Conservation (phyloP, 2,113 vertebrate genomes). For the Megalops atlanticus region DNA sequence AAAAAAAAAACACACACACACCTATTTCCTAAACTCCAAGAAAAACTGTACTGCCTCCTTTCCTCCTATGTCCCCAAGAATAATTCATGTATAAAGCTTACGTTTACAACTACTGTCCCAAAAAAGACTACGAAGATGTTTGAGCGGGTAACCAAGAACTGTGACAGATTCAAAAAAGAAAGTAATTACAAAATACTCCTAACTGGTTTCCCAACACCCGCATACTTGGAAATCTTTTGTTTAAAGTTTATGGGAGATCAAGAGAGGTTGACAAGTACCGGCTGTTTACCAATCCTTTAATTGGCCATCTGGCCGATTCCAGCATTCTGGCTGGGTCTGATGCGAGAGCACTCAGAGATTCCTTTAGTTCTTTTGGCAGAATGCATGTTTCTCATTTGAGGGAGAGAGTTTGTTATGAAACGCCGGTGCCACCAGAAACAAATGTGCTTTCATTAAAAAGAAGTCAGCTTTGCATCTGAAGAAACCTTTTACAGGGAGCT, state of each 20-base stretch:
- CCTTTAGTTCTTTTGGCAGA: not conserved
- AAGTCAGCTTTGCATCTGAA: not conserved
- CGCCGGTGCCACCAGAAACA: not conserved
- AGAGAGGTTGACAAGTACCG: not conserved
- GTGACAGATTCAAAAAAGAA: not conserved
- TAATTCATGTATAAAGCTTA: not conserved
- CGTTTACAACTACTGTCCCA: not conserved
- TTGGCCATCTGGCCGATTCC: not conserved
- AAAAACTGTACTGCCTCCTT: not conserved
- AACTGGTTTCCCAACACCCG: not conserved
- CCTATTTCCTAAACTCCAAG: not conserved
- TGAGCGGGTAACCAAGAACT: too few relatives aligned
- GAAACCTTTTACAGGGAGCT: not conserved
- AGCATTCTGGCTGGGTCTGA: not conserved
- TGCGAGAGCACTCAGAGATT: not conserved
- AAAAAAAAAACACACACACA: not conserved
- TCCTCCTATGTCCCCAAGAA: not conserved
- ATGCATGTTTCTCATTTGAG: not conserved
- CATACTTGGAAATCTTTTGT: not conserved
- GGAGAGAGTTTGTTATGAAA: not conserved
- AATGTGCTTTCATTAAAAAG: not conserved
- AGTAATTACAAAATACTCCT: not conserved
- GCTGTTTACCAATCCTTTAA: not conserved
- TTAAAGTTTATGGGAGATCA: not conserved
- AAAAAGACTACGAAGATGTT: not conserved